Percentiles rank a stretch among this genome's conserved stretches.
phyloP scores from a whole-genome alignment of 2,797 vertebrate genomes.

The Acanthurus leucopareius region DNA sequence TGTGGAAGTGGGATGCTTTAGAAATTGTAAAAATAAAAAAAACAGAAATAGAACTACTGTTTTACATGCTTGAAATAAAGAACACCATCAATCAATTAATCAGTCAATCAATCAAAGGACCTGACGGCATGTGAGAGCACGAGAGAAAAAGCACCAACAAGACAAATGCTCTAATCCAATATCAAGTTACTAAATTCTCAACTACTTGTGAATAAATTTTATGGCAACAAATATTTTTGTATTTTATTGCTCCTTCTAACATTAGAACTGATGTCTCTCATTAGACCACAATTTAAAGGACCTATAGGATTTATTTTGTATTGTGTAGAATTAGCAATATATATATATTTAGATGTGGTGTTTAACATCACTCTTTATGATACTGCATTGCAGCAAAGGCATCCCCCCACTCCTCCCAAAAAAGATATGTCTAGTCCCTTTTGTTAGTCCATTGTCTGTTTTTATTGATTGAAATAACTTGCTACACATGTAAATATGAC shows the following conservation, averaged over 20 bases:
- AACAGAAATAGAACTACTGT: too few species aligned
- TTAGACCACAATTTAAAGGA: not conserved
- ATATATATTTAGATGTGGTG: too few species aligned
- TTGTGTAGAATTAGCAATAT: too few species aligned
- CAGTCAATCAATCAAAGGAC: not conserved
- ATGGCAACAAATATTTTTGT: not conserved
- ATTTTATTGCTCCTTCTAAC: not conserved
- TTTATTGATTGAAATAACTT: not conserved
- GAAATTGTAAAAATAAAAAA: too few species aligned
- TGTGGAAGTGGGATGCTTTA: not conserved
- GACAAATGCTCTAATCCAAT: not conserved
- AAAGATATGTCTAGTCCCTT: too few species aligned
- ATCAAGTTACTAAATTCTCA: not conserved
- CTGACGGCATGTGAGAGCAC: not conserved
- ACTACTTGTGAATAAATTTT: not conserved
- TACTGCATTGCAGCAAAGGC: too few species aligned
- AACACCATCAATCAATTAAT: not conserved
- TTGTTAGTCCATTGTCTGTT: not conserved
- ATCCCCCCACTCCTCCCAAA: too few species aligned
- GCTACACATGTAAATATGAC: not conserved
- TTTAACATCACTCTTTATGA: too few species aligned
- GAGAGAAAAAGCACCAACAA: not conserved
- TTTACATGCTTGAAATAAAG: too few species aligned
- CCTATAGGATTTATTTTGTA: conserved; percentile 1
- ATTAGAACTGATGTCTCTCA: not conserved